These are phyloP conservation scores for Panagrolaimus sp. DNA, from an alignment of 1,140 invertebrate genomes.

Conservation along the genomic window DNA sequence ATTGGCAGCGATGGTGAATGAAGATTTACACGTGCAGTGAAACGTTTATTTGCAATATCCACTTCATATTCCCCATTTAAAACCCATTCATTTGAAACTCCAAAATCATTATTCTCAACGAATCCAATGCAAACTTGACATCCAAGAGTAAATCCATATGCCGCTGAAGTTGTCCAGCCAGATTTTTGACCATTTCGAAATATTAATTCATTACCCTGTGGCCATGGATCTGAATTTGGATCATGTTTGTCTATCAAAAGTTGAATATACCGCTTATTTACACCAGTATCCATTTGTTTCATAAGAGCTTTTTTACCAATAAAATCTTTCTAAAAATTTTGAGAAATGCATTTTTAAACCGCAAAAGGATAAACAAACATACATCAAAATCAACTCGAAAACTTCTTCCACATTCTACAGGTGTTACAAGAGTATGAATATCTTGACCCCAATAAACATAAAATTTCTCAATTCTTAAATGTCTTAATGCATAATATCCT, in stretches of 20 bases:
- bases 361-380: too few relatives aligned
- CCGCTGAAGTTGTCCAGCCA: slow-evolving; percentile 88
- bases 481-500: slow-evolving; percentile 78
- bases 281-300: slow-evolving; percentile 76
- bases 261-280: slow-evolving; percentile 82
- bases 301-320: slow-evolving; percentile 69
- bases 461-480: slow-evolving; percentile 89
- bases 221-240: slow-evolving; percentile 78
- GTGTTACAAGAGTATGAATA: slow-evolving; percentile 86
- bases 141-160: slow-evolving; percentile 87
- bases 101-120: slow-evolving; percentile 75
- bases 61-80: slow-evolving; percentile 85
- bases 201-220: slow-evolving; percentile 92
- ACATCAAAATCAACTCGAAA: slow-evolving; percentile 95
- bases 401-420: slow-evolving; percentile 83
- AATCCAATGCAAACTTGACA: slow-evolving; percentile 90
- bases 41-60: slow-evolving; percentile 82
- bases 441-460: slow-evolving; percentile 93
- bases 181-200: slow-evolving; percentile 71
- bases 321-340: slow-evolving; percentile 51
- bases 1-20: slow-evolving; percentile 61
- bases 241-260: slow-evolving; percentile 86
- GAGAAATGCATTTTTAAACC: too few relatives aligned
- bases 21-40: slow-evolving; percentile 68
- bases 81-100: slow-evolving; percentile 82